phyloP scores from a whole-genome alignment of 2,888 invertebrate genomes.

The Sussaba pulchella region DNA sequence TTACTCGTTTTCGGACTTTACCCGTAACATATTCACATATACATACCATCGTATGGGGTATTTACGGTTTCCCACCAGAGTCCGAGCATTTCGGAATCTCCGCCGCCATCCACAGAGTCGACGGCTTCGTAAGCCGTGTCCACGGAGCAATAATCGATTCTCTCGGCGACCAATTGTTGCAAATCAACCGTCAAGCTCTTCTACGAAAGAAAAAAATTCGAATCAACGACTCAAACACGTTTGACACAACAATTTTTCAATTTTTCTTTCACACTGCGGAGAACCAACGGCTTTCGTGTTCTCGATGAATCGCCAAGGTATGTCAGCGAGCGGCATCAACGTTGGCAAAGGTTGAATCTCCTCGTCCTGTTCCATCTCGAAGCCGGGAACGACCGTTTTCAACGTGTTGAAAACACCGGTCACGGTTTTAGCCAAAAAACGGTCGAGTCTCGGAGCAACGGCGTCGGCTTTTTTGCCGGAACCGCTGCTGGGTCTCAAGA shows the following conservation, averaged over 20 bases:
- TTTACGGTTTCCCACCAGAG: constrained; percentile 80
- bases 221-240: constrained; percentile 57
- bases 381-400: constrained; percentile 89
- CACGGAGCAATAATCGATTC: constrained; percentile 87
- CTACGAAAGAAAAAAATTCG: constrained; percentile 58
- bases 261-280: constrained; percentile 71
- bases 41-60: constrained; percentile 77
- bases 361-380: constrained; percentile 83
- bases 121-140: constrained; percentile 87
- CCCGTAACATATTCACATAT: constrained; percentile 16
- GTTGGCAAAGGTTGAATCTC: constrained; percentile 76
- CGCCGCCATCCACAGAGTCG: constrained; percentile 85
- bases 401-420: constrained; percentile 92
- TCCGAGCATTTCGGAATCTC: constrained; percentile 79
- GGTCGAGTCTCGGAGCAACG: constrained; percentile 86
- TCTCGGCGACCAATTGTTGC: constrained; percentile 79
- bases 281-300: constrained; percentile 81
- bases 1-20: no score
- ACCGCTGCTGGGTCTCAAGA: constrained; percentile 80
- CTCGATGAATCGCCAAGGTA: constrained; percentile 85
- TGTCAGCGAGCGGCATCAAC: constrained; percentile 80
- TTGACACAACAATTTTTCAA: no score
- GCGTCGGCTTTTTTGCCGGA: constrained; percentile 84
- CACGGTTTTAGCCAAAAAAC: constrained; percentile 91
- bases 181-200: constrained; percentile 75